These are phyloP conservation scores for Cherax destructor DNA, from an alignment of 1,140 invertebrate genomes.

Conservation along the genomic window DNA sequence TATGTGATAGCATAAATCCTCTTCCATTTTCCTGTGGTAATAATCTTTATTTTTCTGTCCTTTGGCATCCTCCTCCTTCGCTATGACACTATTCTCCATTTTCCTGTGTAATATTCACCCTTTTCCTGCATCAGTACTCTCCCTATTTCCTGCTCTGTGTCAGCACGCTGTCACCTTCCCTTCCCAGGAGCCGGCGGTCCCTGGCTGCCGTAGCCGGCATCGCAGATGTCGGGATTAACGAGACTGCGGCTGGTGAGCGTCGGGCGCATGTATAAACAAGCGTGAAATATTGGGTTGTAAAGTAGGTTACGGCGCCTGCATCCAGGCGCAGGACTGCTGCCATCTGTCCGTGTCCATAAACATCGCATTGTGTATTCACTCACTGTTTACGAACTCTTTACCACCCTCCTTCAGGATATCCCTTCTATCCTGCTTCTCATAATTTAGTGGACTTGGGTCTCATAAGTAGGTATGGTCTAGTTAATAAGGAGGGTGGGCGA, in stretches of 20 bases:
- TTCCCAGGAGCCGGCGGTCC: neutral
- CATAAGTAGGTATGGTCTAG: too few relatives aligned
- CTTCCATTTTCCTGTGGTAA: too few relatives aligned
- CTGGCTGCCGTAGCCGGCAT: neutral
- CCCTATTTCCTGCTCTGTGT: neutral
- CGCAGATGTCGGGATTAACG: constrained; percentile 6
- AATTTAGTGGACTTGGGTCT: too few relatives aligned
- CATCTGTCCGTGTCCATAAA: constrained; percentile 20
- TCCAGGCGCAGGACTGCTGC: neutral
- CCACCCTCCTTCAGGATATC: neutral
- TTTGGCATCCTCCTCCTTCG: too few relatives aligned
- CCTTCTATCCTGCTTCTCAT: too few relatives aligned
- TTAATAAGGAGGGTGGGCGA: too few relatives aligned
- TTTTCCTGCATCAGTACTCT: too few relatives aligned
- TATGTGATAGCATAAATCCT: too few relatives aligned
- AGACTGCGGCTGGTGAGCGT: neutral
- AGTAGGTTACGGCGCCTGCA: constrained; percentile 29
- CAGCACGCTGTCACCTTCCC: neutral
- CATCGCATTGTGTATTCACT: constrained; percentile 30
- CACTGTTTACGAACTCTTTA: constrained; percentile 14
- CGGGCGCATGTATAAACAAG: constrained; percentile 13
- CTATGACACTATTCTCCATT: too few relatives aligned
- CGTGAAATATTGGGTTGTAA: constrained; percentile 32
- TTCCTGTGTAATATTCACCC: too few relatives aligned
- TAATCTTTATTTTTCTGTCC: too few relatives aligned